Conservation (phyloP, 2,113 vertebrate species). For the Pelusios castaneus region DNA sequence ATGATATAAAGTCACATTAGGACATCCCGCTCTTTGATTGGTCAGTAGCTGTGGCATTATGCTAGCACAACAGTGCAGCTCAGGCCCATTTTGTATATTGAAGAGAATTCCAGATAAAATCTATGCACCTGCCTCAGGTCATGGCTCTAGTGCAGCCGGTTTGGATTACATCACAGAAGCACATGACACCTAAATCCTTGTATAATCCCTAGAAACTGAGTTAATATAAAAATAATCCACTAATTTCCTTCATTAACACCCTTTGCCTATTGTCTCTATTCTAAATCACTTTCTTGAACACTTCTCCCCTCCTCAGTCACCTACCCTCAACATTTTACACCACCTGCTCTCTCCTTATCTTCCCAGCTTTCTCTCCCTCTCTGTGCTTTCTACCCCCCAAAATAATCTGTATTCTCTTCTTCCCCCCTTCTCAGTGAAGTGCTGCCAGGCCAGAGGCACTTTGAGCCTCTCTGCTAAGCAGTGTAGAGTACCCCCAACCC, state of each 20-base stretch:
- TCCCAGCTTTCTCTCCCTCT: not conserved
- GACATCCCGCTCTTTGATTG: not conserved
- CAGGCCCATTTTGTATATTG: not conserved
- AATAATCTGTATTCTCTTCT: not conserved
- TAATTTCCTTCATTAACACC: not conserved
- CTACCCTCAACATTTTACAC: not conserved
- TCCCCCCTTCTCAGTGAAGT: not conserved
- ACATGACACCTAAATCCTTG: not conserved
- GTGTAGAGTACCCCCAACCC: not conserved
- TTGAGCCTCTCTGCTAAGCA: not conserved
- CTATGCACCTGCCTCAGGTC: constrained; percentile 1
- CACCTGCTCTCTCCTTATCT: not conserved
- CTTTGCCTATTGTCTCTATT: not conserved
- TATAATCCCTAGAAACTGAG: not conserved
- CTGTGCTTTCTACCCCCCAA: not conserved
- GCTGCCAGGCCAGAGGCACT: not conserved
- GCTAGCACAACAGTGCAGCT: not conserved
- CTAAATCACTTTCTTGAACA: not conserved
- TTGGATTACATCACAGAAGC: not conserved
- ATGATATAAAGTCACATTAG: not conserved
- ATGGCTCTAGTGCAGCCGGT: not conserved
- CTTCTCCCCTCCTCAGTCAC: not conserved
- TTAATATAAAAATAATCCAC: not conserved
- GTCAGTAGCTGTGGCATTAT: not conserved
- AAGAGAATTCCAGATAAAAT: constrained; percentile 9